Percentiles rank a stretch among this genome's conserved stretches.
Evolutionary conservation across 2,888 invertebrate genomes (phyloP).

Genomic region (Caenorhabditis sp.): DNA sequence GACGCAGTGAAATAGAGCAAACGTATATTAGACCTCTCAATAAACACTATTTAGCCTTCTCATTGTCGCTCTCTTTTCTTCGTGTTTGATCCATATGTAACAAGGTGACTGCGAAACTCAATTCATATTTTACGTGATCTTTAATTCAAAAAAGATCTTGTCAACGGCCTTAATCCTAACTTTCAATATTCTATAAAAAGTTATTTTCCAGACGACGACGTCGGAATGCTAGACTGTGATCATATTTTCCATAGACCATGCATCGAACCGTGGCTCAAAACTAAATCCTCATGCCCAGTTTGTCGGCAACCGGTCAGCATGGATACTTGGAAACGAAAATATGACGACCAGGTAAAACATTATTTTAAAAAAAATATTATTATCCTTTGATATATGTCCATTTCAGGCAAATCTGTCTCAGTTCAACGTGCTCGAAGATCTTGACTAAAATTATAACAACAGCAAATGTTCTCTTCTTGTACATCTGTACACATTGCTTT

Average conservation of each 20-base stretch:
- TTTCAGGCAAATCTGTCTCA: neutral
- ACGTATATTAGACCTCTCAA: too few species aligned
- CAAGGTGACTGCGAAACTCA: too few species aligned
- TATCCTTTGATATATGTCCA: neutral
- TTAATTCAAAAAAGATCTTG: too few species aligned
- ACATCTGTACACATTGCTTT: neutral
- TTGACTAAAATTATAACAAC: conserved; percentile 16
- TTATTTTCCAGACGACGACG: conserved; percentile 38
- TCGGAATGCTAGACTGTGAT: conserved; percentile 45
- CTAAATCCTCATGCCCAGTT: conserved; percentile 48
- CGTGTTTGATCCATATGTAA: too few species aligned
- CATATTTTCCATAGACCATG: conserved; percentile 58
- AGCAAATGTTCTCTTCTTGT: neutral
- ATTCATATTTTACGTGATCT: too few species aligned
- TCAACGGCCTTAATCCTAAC: neutral
- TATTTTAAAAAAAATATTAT: neutral
- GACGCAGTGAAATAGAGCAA: too few species aligned
- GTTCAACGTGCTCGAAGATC: conserved; percentile 19
- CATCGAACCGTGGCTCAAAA: conserved; percentile 53
- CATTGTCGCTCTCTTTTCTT: too few species aligned
- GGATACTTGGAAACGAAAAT: conserved; percentile 15
- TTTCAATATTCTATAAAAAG: neutral
- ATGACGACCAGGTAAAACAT: conserved; percentile 9
- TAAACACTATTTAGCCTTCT: too few species aligned
- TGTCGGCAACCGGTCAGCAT: conserved; percentile 38